Conservation (phyloP, 1,140 invertebrate genomes). For the Drosophila tristis region DNA sequence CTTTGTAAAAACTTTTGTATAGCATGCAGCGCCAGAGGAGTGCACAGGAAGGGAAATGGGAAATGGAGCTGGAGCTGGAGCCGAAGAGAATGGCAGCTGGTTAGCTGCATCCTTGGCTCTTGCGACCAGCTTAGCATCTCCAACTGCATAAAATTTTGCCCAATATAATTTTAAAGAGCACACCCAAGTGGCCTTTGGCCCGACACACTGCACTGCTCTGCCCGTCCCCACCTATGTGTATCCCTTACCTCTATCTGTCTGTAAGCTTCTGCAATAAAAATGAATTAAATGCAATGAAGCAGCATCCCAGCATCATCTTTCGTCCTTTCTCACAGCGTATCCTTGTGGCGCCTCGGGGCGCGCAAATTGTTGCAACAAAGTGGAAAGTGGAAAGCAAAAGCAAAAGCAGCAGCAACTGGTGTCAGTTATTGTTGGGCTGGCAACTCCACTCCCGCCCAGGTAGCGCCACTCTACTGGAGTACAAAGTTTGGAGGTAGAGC, state of each 20-base stretch:
- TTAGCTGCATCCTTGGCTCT: conserved; percentile 27
- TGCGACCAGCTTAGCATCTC: conserved; percentile 51
- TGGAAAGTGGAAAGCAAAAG: conserved; percentile 50
- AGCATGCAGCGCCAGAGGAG: conserved; percentile 36
- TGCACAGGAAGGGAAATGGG: neutral
- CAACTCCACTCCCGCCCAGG: conserved; percentile 33
- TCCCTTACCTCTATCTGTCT: conserved; percentile 63
- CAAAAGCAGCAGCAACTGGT: conserved; percentile 63
- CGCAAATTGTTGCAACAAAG: conserved; percentile 81
- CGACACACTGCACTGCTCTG: conserved; percentile 10
- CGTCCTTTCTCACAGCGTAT: conserved; percentile 30
- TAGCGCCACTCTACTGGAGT: conserved; percentile 8
- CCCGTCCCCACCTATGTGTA: conserved; percentile 17
- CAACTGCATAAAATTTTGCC: conserved; percentile 78
- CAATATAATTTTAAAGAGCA: conserved; percentile 81
- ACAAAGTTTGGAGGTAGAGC: conserved; percentile 22
- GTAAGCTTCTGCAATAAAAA: conserved; percentile 82
- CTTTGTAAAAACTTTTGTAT: conserved; percentile 80
- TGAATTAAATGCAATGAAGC: conserved; percentile 83
- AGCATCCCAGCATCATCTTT: conserved; percentile 35
- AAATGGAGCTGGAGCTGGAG: neutral
- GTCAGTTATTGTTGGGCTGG: conserved; percentile 75
- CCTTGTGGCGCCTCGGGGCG: conserved; percentile 40
- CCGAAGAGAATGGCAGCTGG: conserved; percentile 17
- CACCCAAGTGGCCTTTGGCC: conserved; percentile 69